Evolutionary conservation across 2,888 invertebrate genomes (phyloP), one percentile per base, ranked within the genome.

Genomic region (Microchrysa polita): DNA sequence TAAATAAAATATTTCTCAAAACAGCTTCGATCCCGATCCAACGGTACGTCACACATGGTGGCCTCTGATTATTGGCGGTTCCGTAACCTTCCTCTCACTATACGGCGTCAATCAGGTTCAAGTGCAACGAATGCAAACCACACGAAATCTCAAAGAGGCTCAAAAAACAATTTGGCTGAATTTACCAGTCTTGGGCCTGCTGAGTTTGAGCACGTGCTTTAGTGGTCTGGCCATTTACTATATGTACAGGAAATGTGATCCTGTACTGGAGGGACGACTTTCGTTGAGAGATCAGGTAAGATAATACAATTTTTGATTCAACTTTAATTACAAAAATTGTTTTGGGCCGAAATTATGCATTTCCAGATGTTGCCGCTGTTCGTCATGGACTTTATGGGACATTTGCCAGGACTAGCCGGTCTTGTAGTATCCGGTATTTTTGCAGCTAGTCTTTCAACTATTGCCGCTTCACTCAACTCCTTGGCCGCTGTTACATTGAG

Each of bases 351-450:
- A n/a, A n/a, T n/a, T n/a, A n/a, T 34, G 27, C 7, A 34, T 23
- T 61, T 61, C 40, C 78, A 86, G 83, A 79, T 93, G 67, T 91
- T 94, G 92, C 93, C 93, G 0, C 87, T 89, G 73, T 94, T 91
- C 81, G 93, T 93, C 20, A 90, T 93, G 77, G 91, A 93, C 76
- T 90, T 89, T 0, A 90, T 96, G 91, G 86, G 88, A 0, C 80
- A 88, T 65, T 84, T 90, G 67, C 93, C 94, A 0, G 97, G 96
- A 0, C 81, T 97, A 20, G 90, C 95, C 0, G 97, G 97, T 0
- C 87, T 97, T 22, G 96, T 97, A 81, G 92, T 96, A 0, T 94
- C 96, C 4, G 93, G 96, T 2, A 92, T 97, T 75, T 96, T 97
- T 82, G 95, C 95, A 79, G 97, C 95, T 0, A 93, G 96, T 0